Base-by-base conservation (phyloP, 2,888 invertebrate species). In the Caenorhabditis sp. region DNA sequence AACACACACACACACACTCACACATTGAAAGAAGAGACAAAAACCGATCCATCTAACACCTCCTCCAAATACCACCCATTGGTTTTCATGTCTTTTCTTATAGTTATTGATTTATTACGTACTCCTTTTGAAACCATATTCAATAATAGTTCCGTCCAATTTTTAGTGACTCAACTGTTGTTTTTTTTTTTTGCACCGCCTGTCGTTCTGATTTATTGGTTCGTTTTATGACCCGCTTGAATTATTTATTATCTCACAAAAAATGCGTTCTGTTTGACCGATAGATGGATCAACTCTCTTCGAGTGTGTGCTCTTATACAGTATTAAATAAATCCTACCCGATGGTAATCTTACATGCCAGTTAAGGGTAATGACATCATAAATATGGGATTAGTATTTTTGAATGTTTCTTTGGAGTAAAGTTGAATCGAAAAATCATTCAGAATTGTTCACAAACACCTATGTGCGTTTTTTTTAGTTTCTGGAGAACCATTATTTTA, bases 11-110 rank as follows among this genome's bases (percentile, higher is more conserved):
- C 31, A 7, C 31, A 31, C 31, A 31, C 31, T n/a, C n/a, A n/a
- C n/a, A 31, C 58, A 12, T 60, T 57, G 67, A 60, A 61, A 66
- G 66, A 60, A 70, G 50, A 14, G 10, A 20, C 43, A 63, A 63
- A 63, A 71, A 71, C 60, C 71, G 67, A 72, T 72, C 67, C 71
- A 72, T 72, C 71, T 72, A 63, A 72, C 71, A 72, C 71, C 71
- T 72, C 71, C 61, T 54, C 27, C 27, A 54, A 26, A 54, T 54
- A 26, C 25, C 25, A 54, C 43, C 43, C 25, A 10, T n/a, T 54
- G 10, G 25, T 12, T 54, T 54, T 54, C 27, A 54, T 54, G 25
- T 54, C 27, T 54, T 54, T 54, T 54, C 27, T 54, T 54, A 12
- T 54, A 26, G 12, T 54, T 54, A 26, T 54, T 54, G 25, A 54